A percentile compares a stretch with the other conserved stretches of the same genome.
phyloP scores from a whole-genome alignment of 2,888 invertebrate genomes.

The Meghimatium bilineatum region DNA sequence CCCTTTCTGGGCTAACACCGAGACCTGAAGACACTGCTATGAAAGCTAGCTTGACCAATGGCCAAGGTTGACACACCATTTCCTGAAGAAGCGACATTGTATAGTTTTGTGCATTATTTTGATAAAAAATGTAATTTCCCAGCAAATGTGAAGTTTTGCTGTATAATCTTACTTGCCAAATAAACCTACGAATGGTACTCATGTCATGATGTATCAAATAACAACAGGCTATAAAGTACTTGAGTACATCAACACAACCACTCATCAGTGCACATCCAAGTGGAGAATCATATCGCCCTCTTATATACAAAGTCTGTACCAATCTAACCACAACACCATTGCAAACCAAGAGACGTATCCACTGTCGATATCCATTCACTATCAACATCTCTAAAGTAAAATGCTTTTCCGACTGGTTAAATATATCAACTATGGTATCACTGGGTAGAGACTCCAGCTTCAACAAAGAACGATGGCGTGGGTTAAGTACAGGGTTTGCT shows the following conservation, averaged over 20 bases:
- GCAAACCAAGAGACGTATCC: constrained; percentile 9
- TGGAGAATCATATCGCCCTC: too few species aligned
- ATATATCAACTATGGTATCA: too few species aligned
- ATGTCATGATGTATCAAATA: neutral
- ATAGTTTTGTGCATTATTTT: neutral
- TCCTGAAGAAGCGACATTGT: neutral
- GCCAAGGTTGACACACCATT: neutral
- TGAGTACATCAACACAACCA: neutral
- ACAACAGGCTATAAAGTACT: constrained; percentile 10
- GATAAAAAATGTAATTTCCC: neutral
- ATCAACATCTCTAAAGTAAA: neutral
- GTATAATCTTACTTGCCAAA: neutral
- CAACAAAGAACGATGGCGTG: neutral
- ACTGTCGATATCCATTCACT: neutral
- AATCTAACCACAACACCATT: neutral
- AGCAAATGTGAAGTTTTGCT: neutral
- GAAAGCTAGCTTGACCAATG: constrained; percentile 19
- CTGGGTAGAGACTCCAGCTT: neutral
- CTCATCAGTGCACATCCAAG: neutral
- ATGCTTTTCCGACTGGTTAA: too few species aligned
- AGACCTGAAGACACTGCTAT: constrained; percentile 8
- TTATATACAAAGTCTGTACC: too few species aligned
- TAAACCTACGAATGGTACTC: neutral
- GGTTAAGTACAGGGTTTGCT: constrained; percentile 20
- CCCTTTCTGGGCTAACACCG: neutral